phyloP scores from a whole-genome alignment of 1,140 invertebrate genomes.

The Pseudomyrmex sp. region DNA sequence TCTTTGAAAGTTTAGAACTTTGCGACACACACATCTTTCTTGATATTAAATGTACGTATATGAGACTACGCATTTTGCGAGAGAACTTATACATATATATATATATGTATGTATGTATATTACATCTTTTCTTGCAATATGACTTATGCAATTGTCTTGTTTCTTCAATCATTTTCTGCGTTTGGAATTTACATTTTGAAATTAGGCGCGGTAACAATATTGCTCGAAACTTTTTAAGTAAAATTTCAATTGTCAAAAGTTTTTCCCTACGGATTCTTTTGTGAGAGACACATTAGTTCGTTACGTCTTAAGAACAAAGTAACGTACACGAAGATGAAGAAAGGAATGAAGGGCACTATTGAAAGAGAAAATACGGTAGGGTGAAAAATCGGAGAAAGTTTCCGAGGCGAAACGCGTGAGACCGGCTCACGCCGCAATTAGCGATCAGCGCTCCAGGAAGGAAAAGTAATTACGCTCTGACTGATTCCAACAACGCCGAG shows the following conservation, averaged over 20 bases:
- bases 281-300: conserved; percentile 24
- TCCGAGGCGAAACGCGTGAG: conserved; percentile 33
- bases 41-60: conserved; percentile 27
- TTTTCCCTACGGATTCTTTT: not conserved
- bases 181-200: not conserved
- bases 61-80: conserved; percentile 29
- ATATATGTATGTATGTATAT: conserved; percentile 16
- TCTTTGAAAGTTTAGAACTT: conserved; percentile 51
- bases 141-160: not conserved
- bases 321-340: not conserved
- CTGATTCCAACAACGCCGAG: conserved; percentile 70
- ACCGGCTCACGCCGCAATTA: conserved; percentile 59
- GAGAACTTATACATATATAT: conserved; percentile 26
- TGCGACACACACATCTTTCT: not conserved
- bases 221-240: too few species aligned
- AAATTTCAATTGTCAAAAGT: conserved; percentile 23
- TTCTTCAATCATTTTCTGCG: not conserved
- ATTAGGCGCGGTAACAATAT: not conserved
- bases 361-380: conserved; percentile 8
- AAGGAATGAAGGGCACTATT: not conserved
- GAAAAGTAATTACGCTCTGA: conserved; percentile 67
- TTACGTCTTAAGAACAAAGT: conserved; percentile 3
- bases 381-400: conserved; percentile 23
- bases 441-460: conserved; percentile 49
- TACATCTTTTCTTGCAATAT: not conserved